Conservation (phyloP, 2,113 vertebrate species). For the Orientallactaga bullata region DNA sequence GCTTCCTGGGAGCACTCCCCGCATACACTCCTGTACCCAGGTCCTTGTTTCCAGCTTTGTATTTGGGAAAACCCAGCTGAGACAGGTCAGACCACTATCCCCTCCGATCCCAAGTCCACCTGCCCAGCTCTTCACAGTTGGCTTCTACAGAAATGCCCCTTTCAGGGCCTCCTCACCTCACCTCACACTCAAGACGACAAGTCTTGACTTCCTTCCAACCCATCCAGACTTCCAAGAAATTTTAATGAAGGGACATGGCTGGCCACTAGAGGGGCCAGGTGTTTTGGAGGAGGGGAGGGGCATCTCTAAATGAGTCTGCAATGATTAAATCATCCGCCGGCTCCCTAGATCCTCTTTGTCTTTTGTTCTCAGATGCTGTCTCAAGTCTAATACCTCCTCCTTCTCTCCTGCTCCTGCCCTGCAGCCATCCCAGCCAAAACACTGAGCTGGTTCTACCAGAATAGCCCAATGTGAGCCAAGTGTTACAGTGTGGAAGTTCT, state of each 20-base stretch:
- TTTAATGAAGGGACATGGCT: slow-evolving; percentile 56
- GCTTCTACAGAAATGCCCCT: background rate
- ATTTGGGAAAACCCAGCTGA: background rate
- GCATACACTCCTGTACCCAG: background rate
- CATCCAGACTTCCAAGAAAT: slow-evolving; percentile 31
- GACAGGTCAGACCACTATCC: background rate
- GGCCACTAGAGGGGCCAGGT: slow-evolving; percentile 28
- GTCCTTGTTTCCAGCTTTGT: background rate
- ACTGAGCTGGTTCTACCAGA: background rate
- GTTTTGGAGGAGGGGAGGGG: background rate
- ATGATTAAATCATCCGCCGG: slow-evolving; percentile 50
- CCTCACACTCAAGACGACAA: background rate
- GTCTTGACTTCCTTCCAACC: slow-evolving; percentile 38
- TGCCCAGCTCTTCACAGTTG: background rate
- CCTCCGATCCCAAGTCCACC: background rate
- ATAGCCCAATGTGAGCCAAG: background rate
- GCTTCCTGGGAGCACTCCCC: background rate
- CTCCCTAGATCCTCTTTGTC: background rate
- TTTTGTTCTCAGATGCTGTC: slow-evolving; percentile 29
- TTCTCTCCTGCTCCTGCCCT: background rate
- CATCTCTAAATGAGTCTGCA: background rate
- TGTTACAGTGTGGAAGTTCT: background rate
- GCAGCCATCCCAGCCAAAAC: background rate
- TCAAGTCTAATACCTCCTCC: background rate
- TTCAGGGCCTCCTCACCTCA: background rate